A percentile compares a stretch with the other conserved stretches of the same genome.
Evolutionary conservation across 2,888 invertebrate genomes (phyloP).

Genomic region (Sinodicranocentrus sp.): DNA sequence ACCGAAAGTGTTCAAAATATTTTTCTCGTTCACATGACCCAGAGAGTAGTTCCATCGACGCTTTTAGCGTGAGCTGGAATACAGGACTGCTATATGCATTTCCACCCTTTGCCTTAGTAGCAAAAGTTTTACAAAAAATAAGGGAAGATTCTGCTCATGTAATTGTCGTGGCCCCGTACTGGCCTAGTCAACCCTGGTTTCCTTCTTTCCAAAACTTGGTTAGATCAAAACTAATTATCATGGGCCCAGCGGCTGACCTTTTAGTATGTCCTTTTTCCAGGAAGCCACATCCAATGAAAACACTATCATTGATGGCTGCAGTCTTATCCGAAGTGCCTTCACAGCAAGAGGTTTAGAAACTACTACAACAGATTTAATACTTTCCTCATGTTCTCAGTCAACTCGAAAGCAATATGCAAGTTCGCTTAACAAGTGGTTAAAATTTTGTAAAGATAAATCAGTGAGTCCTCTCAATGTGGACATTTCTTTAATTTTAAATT

Average conservation of each 20-base stretch:
- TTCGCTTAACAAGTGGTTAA: constrained; percentile 35
- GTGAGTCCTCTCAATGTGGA: too few relatives aligned
- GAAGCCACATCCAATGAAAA: background rate
- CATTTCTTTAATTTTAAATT: background rate
- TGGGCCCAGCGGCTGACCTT: background rate
- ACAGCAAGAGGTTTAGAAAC: too few relatives aligned
- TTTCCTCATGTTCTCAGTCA: constrained; percentile 37
- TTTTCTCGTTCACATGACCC: constrained; percentile 23
- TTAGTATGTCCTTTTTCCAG: background rate
- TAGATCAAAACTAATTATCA: constrained; percentile 2
- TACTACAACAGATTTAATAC: too few relatives aligned
- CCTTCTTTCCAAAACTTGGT: constrained; percentile 4
- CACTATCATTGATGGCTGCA: constrained; percentile 13
- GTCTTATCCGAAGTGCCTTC: constrained; percentile 2
- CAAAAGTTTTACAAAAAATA: constrained; percentile 13
- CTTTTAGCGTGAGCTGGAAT: constrained; percentile 60
- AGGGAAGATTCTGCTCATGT: background rate
- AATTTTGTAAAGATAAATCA: constrained; percentile 8
- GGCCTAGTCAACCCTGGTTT: constrained; percentile 33
- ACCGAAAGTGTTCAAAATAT: constrained; percentile 43
- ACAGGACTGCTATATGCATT: constrained; percentile 57
- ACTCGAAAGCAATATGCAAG: constrained; percentile 51
- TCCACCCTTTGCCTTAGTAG: constrained; percentile 37
- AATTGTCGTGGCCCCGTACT: constrained; percentile 27
- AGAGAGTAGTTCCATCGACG: constrained; percentile 25